Base-by-base conservation (phyloP, 2,797 vertebrate species). In the Tauraco hartlaubi region DNA sequence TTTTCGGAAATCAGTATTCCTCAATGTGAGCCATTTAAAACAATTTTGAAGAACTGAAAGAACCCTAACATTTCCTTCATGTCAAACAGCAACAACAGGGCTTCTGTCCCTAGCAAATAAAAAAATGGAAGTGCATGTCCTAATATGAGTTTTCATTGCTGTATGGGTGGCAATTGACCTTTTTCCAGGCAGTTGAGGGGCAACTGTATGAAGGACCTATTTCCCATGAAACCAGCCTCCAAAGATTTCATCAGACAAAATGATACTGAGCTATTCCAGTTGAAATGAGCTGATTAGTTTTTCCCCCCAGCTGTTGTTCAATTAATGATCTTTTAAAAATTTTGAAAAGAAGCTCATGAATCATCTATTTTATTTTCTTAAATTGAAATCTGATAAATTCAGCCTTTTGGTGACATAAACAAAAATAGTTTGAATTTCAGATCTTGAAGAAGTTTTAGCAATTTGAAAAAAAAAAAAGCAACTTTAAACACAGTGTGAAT, bases 221-320 rank as follows among this genome's bases (percentile, higher is more conserved):
- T 95, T 97, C 87, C 92, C 92, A 87, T 69, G 83, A 87, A 96
- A 95, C 62, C 90, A 91, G 92, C 8, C 59, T 93, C 74, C 84
- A 81, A 96, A 96, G 88, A 96, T 92, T 94, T 96, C 92, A 91
- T 95, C 90, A 96, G 92, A 81, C 63, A 82, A 96, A 93, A 97
- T 95, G 94, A 91, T 96, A 97, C 96, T 95, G 91, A 97, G 91
- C 92, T 66, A 91, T 69, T 96, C 59, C 94, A 94, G 93, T 93
- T 95, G 96, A 97, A 97, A 96, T 83, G 94, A 96, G 87, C 74
- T 96, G 96, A 97, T 97, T 94, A 97, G 91, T 94, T 95, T 91
- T 93, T 73, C 44, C 81, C 88, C 89, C 85, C 92, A 96, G 94
- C 95, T 96, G 95, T 94, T 80, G 94, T 96, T 96, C 93, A 95